These are phyloP conservation scores for Himalopsyche tibetana DNA, from an alignment of 2,888 invertebrate species.

Conservation along the genomic window DNA sequence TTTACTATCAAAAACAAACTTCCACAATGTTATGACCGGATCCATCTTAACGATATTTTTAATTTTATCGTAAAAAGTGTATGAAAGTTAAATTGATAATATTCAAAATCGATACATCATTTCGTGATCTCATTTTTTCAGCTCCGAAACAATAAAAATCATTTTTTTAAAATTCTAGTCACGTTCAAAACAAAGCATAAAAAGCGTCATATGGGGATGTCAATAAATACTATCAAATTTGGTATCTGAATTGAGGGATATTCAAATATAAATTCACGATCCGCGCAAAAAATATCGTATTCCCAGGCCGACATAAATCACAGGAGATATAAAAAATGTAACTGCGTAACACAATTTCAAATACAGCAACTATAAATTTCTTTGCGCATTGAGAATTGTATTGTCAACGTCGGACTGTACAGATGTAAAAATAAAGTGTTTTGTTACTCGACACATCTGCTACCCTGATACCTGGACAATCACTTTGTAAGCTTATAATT, in stretches of 20 bases:
- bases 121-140: too few relatives aligned
- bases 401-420: neutral
- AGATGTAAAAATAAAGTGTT: slow-evolving; percentile 15
- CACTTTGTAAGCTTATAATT: neutral
- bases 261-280: slow-evolving; percentile 3
- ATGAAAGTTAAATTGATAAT: too few relatives aligned
- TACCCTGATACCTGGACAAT: slow-evolving; percentile 10
- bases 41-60: too few relatives aligned
- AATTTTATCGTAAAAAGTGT: too few relatives aligned
- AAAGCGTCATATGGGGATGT: neutral
- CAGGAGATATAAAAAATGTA: slow-evolving; percentile 3
- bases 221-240: neutral
- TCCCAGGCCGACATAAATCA: slow-evolving; percentile 45
- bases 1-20: too few relatives aligned
- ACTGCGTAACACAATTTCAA: slow-evolving; percentile 11
- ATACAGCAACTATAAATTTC: neutral
- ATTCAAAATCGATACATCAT: too few relatives aligned
- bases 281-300: slow-evolving; percentile 21
- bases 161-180: too few relatives aligned
- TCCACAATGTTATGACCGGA: too few relatives aligned
- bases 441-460: neutral
- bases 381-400: slow-evolving; percentile 15
- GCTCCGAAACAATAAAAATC: too few relatives aligned
- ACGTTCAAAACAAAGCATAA: too few relatives aligned
- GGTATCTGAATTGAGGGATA: neutral